These are phyloP conservation scores for Merluccius polli DNA, from an alignment of 2,797 vertebrate genomes.

Conservation along the genomic window DNA sequence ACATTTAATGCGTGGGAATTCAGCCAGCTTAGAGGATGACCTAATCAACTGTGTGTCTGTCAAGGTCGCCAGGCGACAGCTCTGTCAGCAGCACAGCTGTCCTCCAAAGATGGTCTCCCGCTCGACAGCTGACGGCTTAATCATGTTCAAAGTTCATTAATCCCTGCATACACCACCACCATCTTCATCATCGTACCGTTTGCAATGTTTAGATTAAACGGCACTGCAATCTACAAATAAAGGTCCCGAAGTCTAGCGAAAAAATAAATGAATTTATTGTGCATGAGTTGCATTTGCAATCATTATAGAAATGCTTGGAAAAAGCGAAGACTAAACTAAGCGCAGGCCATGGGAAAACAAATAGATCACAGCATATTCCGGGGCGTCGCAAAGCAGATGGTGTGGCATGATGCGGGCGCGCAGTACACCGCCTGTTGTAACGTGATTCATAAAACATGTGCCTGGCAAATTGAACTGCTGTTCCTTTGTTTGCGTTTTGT, in stretches of 20 bases:
- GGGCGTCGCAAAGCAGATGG: conserved; percentile 68
- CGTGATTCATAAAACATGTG: conserved; percentile 68
- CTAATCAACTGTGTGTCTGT: conserved; percentile 68
- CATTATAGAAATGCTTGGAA: not conserved
- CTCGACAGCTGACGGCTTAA: conserved; percentile 40
- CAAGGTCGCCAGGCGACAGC: conserved; percentile 46
- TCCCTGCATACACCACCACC: conserved; percentile 7
- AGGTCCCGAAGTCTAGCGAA: not conserved
- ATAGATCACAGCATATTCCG: conserved; percentile 46
- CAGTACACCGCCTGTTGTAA: conserved; percentile 55
- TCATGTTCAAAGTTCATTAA: conserved; percentile 59
- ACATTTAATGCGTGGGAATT: conserved; percentile 55
- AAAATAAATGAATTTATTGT: not conserved
- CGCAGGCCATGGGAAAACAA: conserved; percentile 42
- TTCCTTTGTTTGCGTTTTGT: conserved; percentile 47
- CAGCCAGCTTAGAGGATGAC: conserved; percentile 62
- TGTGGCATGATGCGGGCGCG: conserved; percentile 51
- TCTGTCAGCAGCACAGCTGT: conserved; percentile 34
- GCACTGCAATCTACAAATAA: conserved; percentile 1
- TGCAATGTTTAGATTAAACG: conserved; percentile 27
- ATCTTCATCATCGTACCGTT: not conserved
- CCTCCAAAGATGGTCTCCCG: conserved; percentile 38
- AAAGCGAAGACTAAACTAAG: conserved; percentile 25
- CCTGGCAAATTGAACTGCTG: conserved; percentile 65
- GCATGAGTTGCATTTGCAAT: not conserved